These are phyloP conservation scores for Amphiprion clarkii DNA, from an alignment of 2,797 vertebrate genomes.

Conservation along the genomic window DNA sequence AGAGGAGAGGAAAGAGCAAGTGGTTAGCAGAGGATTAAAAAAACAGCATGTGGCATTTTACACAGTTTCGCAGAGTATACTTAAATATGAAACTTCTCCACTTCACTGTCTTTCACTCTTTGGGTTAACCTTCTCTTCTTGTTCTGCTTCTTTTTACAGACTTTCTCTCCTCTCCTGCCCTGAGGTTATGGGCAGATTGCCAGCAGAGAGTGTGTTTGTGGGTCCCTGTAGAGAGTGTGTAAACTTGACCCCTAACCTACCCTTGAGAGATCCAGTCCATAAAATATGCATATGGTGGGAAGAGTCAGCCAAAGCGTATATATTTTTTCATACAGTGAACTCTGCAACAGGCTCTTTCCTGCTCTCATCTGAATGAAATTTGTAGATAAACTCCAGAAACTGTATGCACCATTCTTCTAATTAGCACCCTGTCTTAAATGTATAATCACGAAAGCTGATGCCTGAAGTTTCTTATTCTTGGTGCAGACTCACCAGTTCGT, in stretches of 20 bases:
- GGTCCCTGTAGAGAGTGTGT: conserved; percentile 28
- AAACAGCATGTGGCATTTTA: conserved; percentile 22
- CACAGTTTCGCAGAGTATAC: conserved; percentile 28
- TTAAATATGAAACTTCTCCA: conserved; percentile 26
- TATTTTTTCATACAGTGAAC: not conserved
- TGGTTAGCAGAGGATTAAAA: conserved; percentile 26
- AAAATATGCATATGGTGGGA: conserved; percentile 47
- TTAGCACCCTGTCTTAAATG: conserved; percentile 16
- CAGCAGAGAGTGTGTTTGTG: conserved; percentile 41
- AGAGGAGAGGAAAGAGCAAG: conserved; percentile 10
- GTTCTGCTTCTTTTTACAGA: conserved; percentile 15
- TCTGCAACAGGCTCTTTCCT: not conserved
- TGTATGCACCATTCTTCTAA: not conserved
- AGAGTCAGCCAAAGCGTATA: conserved; percentile 5
- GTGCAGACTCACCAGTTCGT: conserved; percentile 34
- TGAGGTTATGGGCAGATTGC: conserved; percentile 46
- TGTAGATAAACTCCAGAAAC: not conserved
- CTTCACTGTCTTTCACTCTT: conserved; percentile 21
- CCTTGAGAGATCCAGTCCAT: conserved; percentile 39
- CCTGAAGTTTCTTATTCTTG: conserved; percentile 4
- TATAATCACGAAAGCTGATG: conserved; percentile 19
- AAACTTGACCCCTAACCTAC: conserved; percentile 55
- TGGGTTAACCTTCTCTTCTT: conserved; percentile 13
- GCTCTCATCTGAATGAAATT: conserved; percentile 18
- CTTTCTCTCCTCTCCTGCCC: conserved; percentile 33